Base-by-base conservation (phyloP, 2,797 vertebrate genomes). In the Anguilla pacifica region DNA sequence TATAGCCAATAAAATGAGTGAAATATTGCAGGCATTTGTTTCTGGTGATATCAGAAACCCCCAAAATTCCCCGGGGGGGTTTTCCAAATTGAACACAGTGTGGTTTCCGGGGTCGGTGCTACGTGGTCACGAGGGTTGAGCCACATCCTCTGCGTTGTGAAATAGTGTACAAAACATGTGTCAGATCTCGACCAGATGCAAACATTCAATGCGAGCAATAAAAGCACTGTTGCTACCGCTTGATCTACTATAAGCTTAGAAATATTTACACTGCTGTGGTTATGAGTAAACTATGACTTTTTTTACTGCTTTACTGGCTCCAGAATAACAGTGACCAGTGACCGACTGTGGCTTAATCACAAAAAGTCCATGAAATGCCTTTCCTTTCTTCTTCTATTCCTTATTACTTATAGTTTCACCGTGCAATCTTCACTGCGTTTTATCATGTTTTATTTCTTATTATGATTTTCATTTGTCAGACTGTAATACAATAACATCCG, bases 101-200 rank as follows among this genome's bases (percentile, higher is more conserved):
- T 82, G 46, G 79, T 82, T 82, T 51, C 79, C 49, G 43, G 79
- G 79, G 79, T 46, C 22, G 51, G 1, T 51, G 39, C n/a, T 51
- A 25, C 46, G 11, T n/a, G 28, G 79, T 51, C 79, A 46, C 22
- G 79, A n/a, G 7, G 43, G 43, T 82, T 46, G 3, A 82, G 79
- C 79, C 79, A 82, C 79, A 49, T 82, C 79, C 79, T 13, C 79
- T 49, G 43, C 46, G 25, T 51, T 82, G 22, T 22, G 46, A 82
- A 82, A 82, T 82, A 7, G 46, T 25, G 25, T n/a, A n/a, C 79
- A 49, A 49, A 35, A 25, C 15, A n/a, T 49, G 43, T 51, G 79
- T 51, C 79, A 82, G 79, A 22, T 82, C 43, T n/a, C 46, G n/a
- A 25, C 19, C 79, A 82, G 43, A 51, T n/a, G 46, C 25, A 82